Conservation (phyloP, 2,797 vertebrate genomes). For the Tympanoctomys barrerae region DNA sequence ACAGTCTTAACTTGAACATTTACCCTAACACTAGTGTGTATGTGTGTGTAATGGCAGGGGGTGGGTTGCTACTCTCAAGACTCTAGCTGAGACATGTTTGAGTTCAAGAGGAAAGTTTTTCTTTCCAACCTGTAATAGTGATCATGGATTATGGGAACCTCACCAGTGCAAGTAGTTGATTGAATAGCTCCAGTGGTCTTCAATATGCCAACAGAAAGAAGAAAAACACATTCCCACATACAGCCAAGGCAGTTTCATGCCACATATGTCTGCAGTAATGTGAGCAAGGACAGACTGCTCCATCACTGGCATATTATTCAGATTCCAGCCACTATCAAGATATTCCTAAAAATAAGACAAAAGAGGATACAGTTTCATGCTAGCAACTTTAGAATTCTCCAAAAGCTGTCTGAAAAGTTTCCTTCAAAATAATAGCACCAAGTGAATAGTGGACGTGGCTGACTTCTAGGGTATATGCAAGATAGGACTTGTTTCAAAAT, state of each 20-base stretch:
- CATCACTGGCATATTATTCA: constrained; percentile 99
- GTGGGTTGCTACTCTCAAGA: background rate
- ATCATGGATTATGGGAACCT: constrained; percentile 66
- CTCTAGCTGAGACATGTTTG: background rate
- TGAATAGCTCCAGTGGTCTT: constrained; percentile 99
- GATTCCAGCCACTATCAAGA: constrained; percentile 97
- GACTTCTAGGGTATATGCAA: background rate
- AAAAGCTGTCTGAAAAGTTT: background rate
- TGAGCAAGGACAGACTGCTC: constrained; percentile 97
- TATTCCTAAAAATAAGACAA: constrained; percentile 91
- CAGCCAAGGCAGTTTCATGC: constrained; percentile 99
- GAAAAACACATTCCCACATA: constrained; percentile 99
- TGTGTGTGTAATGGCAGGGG: background rate
- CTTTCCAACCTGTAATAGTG: background rate
- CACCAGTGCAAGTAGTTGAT: constrained; percentile 99
- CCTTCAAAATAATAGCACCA: background rate
- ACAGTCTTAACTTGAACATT: background rate
- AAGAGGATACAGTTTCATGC: background rate
- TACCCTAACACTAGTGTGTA: background rate
- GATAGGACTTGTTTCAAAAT: background rate
- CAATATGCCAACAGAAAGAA: constrained; percentile 99
- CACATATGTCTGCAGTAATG: constrained; percentile 98
- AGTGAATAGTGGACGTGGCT: no score
- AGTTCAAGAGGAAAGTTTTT: background rate
- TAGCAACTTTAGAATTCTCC: background rate